phyloP scores from a whole-genome alignment of 2,888 invertebrate genomes.

The Glyphotaelius pellucidus region DNA sequence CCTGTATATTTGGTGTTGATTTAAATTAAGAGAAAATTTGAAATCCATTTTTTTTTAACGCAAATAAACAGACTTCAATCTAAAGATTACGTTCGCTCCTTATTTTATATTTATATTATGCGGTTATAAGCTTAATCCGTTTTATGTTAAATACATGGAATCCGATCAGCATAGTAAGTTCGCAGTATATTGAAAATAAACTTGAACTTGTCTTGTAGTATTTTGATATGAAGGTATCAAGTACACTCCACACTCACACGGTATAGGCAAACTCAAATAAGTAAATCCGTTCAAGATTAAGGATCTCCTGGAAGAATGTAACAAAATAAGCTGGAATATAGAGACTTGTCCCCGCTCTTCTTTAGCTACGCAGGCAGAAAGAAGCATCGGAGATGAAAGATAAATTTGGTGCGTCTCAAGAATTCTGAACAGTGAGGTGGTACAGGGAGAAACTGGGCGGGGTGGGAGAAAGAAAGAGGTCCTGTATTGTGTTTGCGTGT shows the following conservation, averaged over 20 bases:
- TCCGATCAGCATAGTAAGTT: background rate
- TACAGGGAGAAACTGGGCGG: slow-evolving; percentile 26
- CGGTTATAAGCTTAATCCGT: too few species aligned
- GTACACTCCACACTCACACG: background rate
- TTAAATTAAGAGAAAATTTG: too few species aligned
- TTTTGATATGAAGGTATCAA: background rate
- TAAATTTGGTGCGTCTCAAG: slow-evolving; percentile 66
- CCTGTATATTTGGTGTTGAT: too few species aligned
- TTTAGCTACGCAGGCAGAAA: slow-evolving; percentile 53
- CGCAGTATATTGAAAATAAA: background rate
- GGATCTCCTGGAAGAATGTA: slow-evolving; percentile 29
- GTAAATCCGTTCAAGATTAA: background rate
- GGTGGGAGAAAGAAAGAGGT: background rate
- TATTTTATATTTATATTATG: too few species aligned
- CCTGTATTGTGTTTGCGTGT: background rate
- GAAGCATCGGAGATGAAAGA: slow-evolving; percentile 66
- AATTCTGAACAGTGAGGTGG: slow-evolving; percentile 64
- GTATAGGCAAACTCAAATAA: background rate
- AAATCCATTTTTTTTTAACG: too few species aligned
- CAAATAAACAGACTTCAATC: too few species aligned
- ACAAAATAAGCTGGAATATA: slow-evolving; percentile 44
- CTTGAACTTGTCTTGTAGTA: background rate
- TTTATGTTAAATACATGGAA: background rate
- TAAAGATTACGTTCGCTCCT: too few species aligned
- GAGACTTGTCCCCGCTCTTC: slow-evolving; percentile 41